Conservation (phyloP, 2,113 vertebrate genomes). For the Dromaius novaehollandiae region DNA sequence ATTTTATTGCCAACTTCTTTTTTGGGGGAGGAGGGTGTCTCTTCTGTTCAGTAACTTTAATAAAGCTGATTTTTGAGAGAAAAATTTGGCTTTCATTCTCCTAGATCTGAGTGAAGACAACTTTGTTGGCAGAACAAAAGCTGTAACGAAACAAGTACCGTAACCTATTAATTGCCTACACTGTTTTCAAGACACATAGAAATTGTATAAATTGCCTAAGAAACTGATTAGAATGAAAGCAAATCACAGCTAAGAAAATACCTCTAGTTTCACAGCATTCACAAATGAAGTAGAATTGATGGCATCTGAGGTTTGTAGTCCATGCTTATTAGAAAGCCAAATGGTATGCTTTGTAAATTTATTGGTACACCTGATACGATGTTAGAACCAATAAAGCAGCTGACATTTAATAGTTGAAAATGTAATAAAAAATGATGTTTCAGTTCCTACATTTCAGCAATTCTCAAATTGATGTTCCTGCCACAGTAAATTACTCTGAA, state of each 20-base stretch:
- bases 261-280: neutral
- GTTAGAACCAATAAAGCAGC: constrained; percentile 12
- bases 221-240: neutral
- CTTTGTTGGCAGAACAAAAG: neutral
- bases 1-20: neutral
- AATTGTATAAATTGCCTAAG: neutral
- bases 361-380: neutral
- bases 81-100: neutral
- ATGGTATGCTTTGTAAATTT: neutral
- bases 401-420: constrained; percentile 1
- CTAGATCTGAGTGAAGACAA: neutral
- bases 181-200: neutral
- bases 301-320: neutral
- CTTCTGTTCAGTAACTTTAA: neutral
- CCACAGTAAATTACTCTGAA: neutral
- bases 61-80: neutral
- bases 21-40: neutral
- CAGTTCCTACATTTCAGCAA: neutral
- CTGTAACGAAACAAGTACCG: neutral
- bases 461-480: neutral
- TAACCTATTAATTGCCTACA: neutral
- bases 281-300: constrained; percentile 1
- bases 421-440: neutral
- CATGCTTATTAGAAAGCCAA: neutral
- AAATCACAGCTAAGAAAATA: neutral